Conservation (phyloP, 2,888 invertebrate genomes). For the Pyrrhosoma nymphula region DNA sequence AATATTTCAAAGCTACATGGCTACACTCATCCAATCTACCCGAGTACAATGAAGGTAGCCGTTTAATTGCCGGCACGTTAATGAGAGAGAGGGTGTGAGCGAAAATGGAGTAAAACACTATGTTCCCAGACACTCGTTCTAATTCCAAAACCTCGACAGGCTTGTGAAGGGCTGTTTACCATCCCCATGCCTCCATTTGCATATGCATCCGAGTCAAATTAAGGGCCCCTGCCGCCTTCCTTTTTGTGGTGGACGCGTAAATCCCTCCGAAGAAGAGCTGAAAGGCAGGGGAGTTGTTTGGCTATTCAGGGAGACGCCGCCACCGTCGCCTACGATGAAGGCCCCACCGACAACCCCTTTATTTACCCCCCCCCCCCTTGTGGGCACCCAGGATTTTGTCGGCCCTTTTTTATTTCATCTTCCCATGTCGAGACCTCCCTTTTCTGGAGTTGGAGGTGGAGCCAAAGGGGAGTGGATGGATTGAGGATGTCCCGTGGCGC, state of each 20-base stretch:
- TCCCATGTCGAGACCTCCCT: background rate
- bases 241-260: background rate
- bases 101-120: background rate
- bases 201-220: background rate
- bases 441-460: background rate
- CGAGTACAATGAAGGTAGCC: background rate
- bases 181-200: background rate
- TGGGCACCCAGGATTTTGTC: background rate
- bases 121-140: background rate
- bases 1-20: no score
- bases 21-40: no score
- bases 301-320: background rate
- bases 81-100: background rate
- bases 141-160: background rate
- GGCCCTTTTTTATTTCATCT: background rate
- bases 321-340: no score
- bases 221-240: no score
- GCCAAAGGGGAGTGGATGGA: background rate
- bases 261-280: background rate
- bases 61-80: background rate
- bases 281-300: background rate
- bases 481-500: no score
- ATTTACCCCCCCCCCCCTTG: background rate
- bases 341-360: background rate
- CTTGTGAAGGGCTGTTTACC: background rate